Percentiles rank a stretch among this genome's conserved stretches.
Conservation (phyloP, 2,113 vertebrate genomes). For the Cephalopterus ornatus region DNA sequence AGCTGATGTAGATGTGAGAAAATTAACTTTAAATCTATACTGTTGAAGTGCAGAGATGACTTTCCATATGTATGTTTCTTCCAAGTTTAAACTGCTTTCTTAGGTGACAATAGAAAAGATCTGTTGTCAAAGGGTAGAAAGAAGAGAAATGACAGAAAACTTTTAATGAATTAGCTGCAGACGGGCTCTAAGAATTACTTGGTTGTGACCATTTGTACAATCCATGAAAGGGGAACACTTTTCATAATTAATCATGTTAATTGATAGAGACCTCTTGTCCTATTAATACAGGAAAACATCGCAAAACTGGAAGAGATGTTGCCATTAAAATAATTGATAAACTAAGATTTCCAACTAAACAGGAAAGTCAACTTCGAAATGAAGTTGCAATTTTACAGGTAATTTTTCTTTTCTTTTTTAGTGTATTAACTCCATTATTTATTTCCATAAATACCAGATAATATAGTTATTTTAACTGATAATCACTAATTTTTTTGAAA, state of each 20-base stretch:
- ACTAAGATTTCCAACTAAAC: slow-evolving; percentile 95
- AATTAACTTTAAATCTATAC: not conserved
- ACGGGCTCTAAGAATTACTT: not conserved
- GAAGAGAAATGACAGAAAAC: not conserved
- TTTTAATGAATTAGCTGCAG: not conserved
- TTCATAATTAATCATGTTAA: slow-evolving; percentile 2
- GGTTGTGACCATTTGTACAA: not conserved
- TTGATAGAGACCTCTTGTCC: slow-evolving; percentile 11
- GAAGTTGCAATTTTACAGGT: slow-evolving; percentile 99
- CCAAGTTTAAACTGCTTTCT: not conserved
- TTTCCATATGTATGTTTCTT: not conserved
- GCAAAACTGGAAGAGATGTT: slow-evolving; percentile 95
- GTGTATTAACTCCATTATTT: not conserved
- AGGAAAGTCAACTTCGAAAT: slow-evolving; percentile 96
- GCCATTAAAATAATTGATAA: slow-evolving; percentile 99
- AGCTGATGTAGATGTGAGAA: not conserved
- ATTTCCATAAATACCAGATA: not conserved
- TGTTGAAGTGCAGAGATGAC: not conserved
- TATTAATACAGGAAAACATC: slow-evolving; percentile 88
- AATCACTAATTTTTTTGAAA: not conserved
- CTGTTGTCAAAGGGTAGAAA: not conserved
- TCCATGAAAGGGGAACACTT: not conserved
- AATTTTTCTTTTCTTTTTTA: slow-evolving; percentile 33
- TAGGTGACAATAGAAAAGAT: not conserved
- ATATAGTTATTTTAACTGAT: not conserved